Evolutionary conservation across 1,140 invertebrate genomes (phyloP).

Genomic region (Odontomachus brunneus): DNA sequence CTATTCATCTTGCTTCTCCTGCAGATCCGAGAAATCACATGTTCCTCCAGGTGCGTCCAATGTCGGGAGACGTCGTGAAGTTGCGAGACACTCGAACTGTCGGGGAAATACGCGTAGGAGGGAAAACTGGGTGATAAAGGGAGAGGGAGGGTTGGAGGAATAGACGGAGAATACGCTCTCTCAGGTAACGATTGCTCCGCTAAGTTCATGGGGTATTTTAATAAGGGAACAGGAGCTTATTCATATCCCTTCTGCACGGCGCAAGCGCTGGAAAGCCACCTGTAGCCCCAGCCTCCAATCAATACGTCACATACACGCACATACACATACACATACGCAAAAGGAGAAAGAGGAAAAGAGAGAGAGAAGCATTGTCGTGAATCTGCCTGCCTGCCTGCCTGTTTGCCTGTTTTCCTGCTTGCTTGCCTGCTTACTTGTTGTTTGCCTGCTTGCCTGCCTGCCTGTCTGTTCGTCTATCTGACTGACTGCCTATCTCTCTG

Average conservation of each 20-base stretch:
- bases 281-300: conserved; percentile 78
- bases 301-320: conserved; percentile 71
- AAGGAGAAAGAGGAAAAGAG: not conserved
- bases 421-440: too few species aligned
- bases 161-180: not conserved
- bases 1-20: not conserved
- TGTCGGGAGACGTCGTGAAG: not conserved
- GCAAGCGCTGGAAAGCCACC: conserved; percentile 76
- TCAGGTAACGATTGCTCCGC: conserved; percentile 65
- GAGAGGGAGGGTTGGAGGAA: not conserved
- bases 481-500: not conserved
- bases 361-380: conserved; percentile 24
- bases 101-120: conserved; percentile 3
- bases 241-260: conserved; percentile 69
- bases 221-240: conserved; percentile 75
- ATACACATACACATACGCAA: not conserved
- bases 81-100: not conserved
- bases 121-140: not conserved
- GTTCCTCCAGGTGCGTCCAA: not conserved
- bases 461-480: not conserved
- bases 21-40: conserved; percentile 15
- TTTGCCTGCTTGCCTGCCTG: not conserved
- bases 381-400: not conserved
- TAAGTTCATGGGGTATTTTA: conserved; percentile 71
- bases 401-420: not conserved